phyloP scores from a whole-genome alignment of 2,888 invertebrate species.

The Philopedon plagiatum region DNA sequence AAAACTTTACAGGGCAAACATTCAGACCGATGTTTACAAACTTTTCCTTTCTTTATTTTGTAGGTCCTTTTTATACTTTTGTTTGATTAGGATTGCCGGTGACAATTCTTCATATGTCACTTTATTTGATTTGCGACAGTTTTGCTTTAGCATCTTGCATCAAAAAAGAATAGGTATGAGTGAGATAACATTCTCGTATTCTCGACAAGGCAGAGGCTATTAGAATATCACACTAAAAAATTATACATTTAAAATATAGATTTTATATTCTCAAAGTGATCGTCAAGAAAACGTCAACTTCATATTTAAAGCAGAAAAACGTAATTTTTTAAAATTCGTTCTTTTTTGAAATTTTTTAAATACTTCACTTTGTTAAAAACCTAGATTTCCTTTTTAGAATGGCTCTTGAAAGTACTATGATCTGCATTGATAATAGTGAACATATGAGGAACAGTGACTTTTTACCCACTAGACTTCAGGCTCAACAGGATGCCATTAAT shows the following conservation, averaged over 20 bases:
- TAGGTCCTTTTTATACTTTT: constrained; percentile 36
- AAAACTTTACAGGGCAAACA: constrained; percentile 37
- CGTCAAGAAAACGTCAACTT: no score
- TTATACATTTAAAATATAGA: no score
- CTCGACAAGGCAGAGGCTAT: no score
- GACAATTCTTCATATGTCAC: constrained; percentile 14
- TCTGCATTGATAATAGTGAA: constrained; percentile 99
- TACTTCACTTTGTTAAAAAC: no score
- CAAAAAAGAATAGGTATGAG: neutral
- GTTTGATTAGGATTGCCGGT: constrained; percentile 45
- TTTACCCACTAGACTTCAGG: constrained; percentile 95
- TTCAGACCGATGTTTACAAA: constrained; percentile 39
- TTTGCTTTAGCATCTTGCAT: neutral
- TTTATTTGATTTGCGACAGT: constrained; percentile 40
- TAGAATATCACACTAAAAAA: no score
- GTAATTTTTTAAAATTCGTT: no score
- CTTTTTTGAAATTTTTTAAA: no score
- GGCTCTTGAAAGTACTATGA: no score
- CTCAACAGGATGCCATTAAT: constrained; percentile 99
- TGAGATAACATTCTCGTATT: neutral
- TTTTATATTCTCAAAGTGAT: no score
- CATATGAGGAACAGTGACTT: constrained; percentile 99
- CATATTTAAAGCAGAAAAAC: no score
- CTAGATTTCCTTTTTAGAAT: no score
- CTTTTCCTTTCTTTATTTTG: constrained; percentile 39